Base-by-base conservation (phyloP, 2,888 invertebrate species). In the Pogonocherus hispidulus region DNA sequence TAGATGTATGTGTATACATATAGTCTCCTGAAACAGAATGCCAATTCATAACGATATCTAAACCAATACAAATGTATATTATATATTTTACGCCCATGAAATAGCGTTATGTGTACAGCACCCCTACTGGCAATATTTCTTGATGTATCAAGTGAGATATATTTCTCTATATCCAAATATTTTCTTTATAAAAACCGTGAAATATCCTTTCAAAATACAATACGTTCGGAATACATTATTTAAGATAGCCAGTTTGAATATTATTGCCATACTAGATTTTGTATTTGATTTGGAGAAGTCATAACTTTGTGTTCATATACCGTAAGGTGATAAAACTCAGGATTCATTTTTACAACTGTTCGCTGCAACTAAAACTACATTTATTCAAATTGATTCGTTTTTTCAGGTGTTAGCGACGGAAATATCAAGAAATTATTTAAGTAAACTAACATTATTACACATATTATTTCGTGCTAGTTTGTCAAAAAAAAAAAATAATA, bases 131-230 rank as follows among this genome's bases (percentile, higher is more conserved):
- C 55, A 51, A 55, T 59, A 60, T 55, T 60, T 55, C 55, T 55
- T 11, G 16, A 23, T 18, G 20, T 55, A 52, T 37, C 46, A 35
- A 23, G 44, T 16, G 19, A 54, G 23, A 66, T 60, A 60, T 59
- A 55, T 60, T 66, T 60, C 52, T 32, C 16, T 55, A 44, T 52
- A 66, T 66, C 64, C 54, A 60, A 60, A 66, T 52, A 66, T 66
- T 54, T 59, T 60, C 54, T 62, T 52, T 44, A 47, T 47, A 60
- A 66, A 66, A 16, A 60, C 32, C 66, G 46, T 66, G 49, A 59
- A 66, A 66, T 66, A 54, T 59, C 54, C 35, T 32, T 18, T 32
- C 46, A 19, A 51, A 66, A 66, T 54, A 60, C 52, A 59, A 66
- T 66, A 44, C 47, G 60, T 47, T 32, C 11, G 46, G 59, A 60